Base-by-base conservation (phyloP, 1,140 invertebrate species). In the Bombus superbus region DNA sequence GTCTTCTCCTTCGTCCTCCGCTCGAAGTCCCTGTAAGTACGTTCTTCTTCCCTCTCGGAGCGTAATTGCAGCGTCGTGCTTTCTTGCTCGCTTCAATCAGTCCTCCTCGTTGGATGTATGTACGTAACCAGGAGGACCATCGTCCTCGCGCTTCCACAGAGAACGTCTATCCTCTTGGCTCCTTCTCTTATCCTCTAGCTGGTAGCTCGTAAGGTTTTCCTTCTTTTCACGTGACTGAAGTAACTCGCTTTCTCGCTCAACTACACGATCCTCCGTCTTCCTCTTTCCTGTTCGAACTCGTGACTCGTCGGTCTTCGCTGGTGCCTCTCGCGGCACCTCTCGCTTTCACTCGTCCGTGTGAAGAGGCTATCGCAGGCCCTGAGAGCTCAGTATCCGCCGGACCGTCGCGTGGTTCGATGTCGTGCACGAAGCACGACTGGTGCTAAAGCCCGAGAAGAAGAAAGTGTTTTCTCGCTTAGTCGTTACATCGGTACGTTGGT, bases 261-360 rank as follows among this genome's bases (percentile, higher is more conserved):
- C 47, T 3, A 1, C n/a, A 6, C 22, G 53, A 13, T 59, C 28
- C 47, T 10, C 22, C 42, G 68, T 64, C 79, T 79, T 59, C n/a
- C 78, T 42, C 68, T 81, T 85, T 81, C 87, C 66, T 80, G 77
- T 38, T 88, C 80, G 44, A 35, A 38, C 87, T 86, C 78, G 68
- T 71, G 75, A 69, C 80, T 78, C 62, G 79, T 76, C 83, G 77
- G 42, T 68, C 35, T 62, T 75, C 77, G 74, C 44, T 42, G 77
- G 75, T 79, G 68, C 69, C 77, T 53, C 69, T 66, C 44, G 89
- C 44, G 88, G 86, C 88, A 88, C 89, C 89, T 90, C 88, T 90
- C 88, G 89, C 89, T 90, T 90, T 90, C 89, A 90, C 89, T 90
- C 86, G 88, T 85, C 81, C 84, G 86, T 86, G 83, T 84, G 89